These are phyloP conservation scores for Ameiurus melas DNA, from an alignment of 2,113 vertebrate genomes.

Conservation along the genomic window DNA sequence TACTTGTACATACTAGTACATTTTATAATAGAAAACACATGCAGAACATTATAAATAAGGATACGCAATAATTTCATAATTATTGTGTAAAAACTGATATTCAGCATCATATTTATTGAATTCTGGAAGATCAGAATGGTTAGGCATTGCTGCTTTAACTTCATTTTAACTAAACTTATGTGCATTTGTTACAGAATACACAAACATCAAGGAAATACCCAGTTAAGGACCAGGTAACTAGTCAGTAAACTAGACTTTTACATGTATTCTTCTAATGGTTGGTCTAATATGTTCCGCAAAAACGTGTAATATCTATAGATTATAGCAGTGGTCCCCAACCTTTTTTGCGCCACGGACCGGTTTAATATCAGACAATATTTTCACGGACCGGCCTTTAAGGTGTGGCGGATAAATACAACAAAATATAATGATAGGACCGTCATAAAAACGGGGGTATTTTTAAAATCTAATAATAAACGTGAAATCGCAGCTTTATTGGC, in stretches of 20 bases:
- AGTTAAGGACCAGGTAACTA: not conserved
- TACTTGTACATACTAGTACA: not conserved
- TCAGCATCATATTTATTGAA: not conserved
- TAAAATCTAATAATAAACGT: no score
- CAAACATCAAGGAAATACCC: not conserved
- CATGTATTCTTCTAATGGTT: not conserved
- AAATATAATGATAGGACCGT: no score
- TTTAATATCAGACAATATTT: no score
- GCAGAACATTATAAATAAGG: not conserved
- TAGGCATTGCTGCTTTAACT: not conserved
- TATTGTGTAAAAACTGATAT: not conserved
- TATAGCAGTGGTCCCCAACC: no score
- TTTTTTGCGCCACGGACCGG: no score
- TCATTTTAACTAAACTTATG: not conserved
- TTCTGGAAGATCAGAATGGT: not conserved
- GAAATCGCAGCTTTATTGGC: no score
- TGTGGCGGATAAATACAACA: no score
- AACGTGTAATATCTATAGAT: not conserved
- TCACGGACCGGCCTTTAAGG: no score
- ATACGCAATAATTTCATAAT: not conserved
- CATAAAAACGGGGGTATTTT: no score
- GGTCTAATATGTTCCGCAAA: not conserved
- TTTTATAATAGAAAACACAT: not conserved
- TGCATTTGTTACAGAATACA: not conserved
- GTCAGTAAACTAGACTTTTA: not conserved